A percentile compares a stretch with the other conserved stretches of the same genome.
These are phyloP conservation scores for Microtus ochrogaster DNA, from an alignment of 2,113 vertebrate species.

Conservation along the genomic window DNA sequence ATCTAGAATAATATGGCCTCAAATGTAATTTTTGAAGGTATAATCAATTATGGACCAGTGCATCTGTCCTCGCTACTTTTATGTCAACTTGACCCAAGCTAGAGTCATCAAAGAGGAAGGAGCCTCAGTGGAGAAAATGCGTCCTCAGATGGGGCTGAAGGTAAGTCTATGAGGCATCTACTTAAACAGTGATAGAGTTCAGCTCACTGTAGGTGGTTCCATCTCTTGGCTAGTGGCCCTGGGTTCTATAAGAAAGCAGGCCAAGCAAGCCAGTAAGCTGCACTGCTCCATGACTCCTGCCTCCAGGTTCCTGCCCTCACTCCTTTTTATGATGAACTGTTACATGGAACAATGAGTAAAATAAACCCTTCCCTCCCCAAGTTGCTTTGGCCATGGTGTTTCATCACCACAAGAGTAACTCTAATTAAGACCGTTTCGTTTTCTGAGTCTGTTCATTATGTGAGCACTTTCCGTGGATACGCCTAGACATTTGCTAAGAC, in stretches of 20 bases:
- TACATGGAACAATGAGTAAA: background rate
- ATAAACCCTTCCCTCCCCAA: background rate
- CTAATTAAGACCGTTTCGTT: background rate
- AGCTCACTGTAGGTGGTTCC: background rate
- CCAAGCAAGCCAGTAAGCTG: background rate
- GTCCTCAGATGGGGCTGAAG: background rate
- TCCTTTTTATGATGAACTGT: background rate
- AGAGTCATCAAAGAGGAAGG: background rate
- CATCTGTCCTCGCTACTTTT: background rate
- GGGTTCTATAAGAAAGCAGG: background rate
- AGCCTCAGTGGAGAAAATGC: background rate
- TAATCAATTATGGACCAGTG: background rate
- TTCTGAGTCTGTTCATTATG: background rate
- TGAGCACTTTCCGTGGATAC: background rate
- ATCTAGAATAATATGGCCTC: background rate
- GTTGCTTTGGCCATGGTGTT: background rate
- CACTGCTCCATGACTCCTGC: background rate
- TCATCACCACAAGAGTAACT: background rate
- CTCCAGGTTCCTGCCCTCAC: background rate
- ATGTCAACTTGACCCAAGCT: background rate
- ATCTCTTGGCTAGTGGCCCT: background rate
- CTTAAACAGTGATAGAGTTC: background rate
- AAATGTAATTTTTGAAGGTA: background rate
- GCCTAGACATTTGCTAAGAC: background rate
- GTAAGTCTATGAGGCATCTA: background rate